Base-by-base conservation (phyloP, 2,888 invertebrate genomes). In the Eupeodes luniger region DNA sequence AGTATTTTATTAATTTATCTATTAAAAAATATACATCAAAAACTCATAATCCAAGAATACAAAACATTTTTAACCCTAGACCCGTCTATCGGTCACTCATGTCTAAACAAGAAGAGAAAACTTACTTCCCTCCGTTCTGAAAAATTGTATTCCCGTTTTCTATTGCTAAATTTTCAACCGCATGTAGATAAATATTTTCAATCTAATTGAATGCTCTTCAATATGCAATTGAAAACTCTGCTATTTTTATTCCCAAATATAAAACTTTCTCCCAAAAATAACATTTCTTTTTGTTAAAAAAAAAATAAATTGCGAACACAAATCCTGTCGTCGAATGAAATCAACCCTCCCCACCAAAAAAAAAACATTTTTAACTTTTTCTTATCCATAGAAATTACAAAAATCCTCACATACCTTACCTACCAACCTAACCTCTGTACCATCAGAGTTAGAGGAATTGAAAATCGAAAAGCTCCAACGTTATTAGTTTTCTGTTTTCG, bases 401-500 rank as follows among this genome's bases (percentile, higher is more conserved):
- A 53, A 16, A 69, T 55, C 40, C 40, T 40, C 14, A 55, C 40
- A 47, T 51, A 19, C 53, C 40, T 40, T 9, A 55, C 40, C 36
- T 51, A 19, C 7, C 19, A 72, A 36, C 64, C 34, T 27, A 34
- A 11, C 14, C 34, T 11, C 27, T 27, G 27, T 27, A 14, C 27
- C 57, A 9, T 11, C 27, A 47, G 12, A 40, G 64, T 40, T 19
- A 76, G 57, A 64, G 61, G 47, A 76, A 62, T 83, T 80, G 80
- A 80, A 80, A 87, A 87, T 81, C 84, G 76, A 87, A 77, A 81
- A 87, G 66, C 84, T 83, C 53, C 66, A 12, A 69, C 53, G 75
- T 88, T 88, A 88, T 88, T 88, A 85, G 88, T 88, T 88, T 88
- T 75, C 77, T 77, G 67, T 69, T 59, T 72, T 85, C 88, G 16